These are phyloP conservation scores for Tetragonula clypearis DNA, from an alignment of 1,140 invertebrate species.

Conservation along the genomic window DNA sequence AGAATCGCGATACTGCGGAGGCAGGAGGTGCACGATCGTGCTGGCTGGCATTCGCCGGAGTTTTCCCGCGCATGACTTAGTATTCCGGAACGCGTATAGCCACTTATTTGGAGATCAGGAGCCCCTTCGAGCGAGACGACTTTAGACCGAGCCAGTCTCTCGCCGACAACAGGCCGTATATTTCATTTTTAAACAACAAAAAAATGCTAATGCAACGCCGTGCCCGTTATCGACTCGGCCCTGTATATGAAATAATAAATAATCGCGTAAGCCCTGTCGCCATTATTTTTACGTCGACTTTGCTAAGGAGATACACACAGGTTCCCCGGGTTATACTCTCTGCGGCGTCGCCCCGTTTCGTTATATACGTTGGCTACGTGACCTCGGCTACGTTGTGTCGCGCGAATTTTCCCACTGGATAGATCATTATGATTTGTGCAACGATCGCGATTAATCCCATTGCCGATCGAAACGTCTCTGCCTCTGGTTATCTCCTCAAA, in stretches of 20 bases:
- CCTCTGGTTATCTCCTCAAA: too few species aligned
- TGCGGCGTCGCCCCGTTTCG: conserved; percentile 55
- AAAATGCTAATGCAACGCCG: conserved; percentile 79
- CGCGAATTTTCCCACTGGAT: conserved; percentile 45
- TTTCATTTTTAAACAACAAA: conserved; percentile 82
- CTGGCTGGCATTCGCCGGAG: conserved; percentile 5
- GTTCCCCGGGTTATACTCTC: conserved; percentile 71
- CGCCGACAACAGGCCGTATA: conserved; percentile 75
- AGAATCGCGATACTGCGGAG: conserved; percentile 8
- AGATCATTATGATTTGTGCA: conserved; percentile 49
- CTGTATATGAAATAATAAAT: conserved; percentile 81
- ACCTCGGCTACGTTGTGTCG: conserved; percentile 42
- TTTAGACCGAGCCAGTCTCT: conserved; percentile 72
- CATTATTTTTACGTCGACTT: conserved; percentile 78
- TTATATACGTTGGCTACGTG: conserved; percentile 69
- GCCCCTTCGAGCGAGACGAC: conserved; percentile 71
- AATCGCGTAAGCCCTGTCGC: conserved; percentile 76
- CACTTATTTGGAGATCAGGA: conserved; percentile 81
- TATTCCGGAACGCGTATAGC: conserved; percentile 79
- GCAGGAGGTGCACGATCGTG: neutral
- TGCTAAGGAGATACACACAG: conserved; percentile 72
- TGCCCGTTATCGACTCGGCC: conserved; percentile 76
- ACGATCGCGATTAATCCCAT: conserved; percentile 18
- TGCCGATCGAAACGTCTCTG: neutral
- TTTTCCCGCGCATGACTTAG: conserved; percentile 68